Evolutionary conservation across 2,113 vertebrate genomes (phyloP), one percentile per base, ranked within the genome.

Genomic region (Centropus unirufus): DNA sequence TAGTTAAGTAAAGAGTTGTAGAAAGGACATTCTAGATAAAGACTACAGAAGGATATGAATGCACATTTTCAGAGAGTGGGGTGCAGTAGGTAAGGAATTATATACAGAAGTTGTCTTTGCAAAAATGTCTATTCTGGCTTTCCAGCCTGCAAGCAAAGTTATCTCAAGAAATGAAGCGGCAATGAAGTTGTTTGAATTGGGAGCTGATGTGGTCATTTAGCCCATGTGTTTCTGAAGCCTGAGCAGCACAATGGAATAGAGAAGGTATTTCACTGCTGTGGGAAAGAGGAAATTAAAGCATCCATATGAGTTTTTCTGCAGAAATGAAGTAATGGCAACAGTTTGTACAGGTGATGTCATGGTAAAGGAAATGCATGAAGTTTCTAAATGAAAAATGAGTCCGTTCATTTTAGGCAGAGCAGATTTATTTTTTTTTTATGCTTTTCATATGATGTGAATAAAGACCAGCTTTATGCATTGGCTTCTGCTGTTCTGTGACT

Each of bases 361-460:
- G 21, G 30, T 34, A 40, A 0, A 9, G 19, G 34, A 39, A 67
- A 24, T 0, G 2, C 9, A 1, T 3, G 12, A 40, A 59, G 4
- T 27, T 59, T 75, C 20, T 27, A 27, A 54, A 46, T 73, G 27
- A 57, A 79, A 91, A 84, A 11, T 8, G 15, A 49, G 9, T 11
- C 27, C 6, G 64, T 69, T 64, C 10, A 12, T 59, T 87, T 42
- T 17, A 40, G 69, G 74, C 61, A 68, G 39, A 72, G 34, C 39
- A 92, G 77, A 59, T 83, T 92, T 77, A n/a, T n/a, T n/a, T 18
- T 46, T 46, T 46, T 46, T 70, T 39, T 55, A 23, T 58, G 29
- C 32, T 77, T 70, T 42, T 70, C 19, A 18, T 58, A 8, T 1
- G 34, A 12, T 27, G 22, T 27, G 40, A 23, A 69, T 44, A 1